Evolutionary conservation across 2,113 vertebrate species (phyloP), one percentile per base, ranked within the genome.

Genomic region (Rhinolophus sinicus): DNA sequence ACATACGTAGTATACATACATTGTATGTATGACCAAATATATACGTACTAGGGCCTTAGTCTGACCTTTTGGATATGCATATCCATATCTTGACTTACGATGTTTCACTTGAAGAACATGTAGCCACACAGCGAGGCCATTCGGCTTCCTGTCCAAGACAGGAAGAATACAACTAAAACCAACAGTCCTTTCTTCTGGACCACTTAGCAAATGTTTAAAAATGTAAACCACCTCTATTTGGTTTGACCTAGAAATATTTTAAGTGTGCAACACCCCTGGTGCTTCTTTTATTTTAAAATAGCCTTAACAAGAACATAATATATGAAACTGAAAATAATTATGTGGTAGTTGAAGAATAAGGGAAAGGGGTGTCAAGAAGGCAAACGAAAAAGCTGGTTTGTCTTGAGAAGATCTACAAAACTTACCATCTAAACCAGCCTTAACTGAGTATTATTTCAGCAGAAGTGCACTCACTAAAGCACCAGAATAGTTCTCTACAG

Each of bases 71-170:
- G 90, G 97, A 95, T 96, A 90, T 93, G 78, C 58, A 83, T 81
- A 78, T 94, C 94, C 98, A 98, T 98, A 98, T 98, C 98, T 98
- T 98, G 97, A 93, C 97, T 98, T 97, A 83, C 2, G 60, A 95
- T 56, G 47, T 70, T 77, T 91, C 58, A 56, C 40, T 56, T 65
- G 44, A 83, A 92, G 81, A 78, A 64, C 16, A 92, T 83, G 35
- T 62, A 92, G 90, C 28, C 44, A 78, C 67, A 58, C 38, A 47
- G 12, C 33, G 64, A 90, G 80, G 30, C 62, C 58, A 44, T 22
- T 92, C 19, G 33, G 30, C 54, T 95, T 50, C 40, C 88, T 92
- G 21, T 82, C 72, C 38, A 75, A 76, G 73, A 38, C 62, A 88
- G 21, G 8, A 75, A 72, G 70, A 83, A 35, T 2, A 65, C 1